Evolutionary conservation across 2,797 vertebrate genomes (phyloP).

Genomic region (Lepilemur ruficaudatus): DNA sequence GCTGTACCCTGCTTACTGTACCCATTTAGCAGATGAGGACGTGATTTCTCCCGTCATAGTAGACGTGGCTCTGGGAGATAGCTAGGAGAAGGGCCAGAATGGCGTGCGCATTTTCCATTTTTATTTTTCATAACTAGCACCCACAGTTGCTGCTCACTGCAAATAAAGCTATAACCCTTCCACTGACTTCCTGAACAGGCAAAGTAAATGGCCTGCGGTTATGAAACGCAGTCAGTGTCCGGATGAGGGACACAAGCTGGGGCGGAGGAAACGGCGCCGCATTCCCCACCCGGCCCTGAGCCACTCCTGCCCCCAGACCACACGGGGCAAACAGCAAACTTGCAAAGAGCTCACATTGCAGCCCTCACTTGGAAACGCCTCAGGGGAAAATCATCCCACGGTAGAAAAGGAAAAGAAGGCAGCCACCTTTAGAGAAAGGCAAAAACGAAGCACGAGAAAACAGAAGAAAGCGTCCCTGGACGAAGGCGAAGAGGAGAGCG

Average conservation of each 20-base stretch:
- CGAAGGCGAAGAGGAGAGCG: background rate
- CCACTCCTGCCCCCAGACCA: background rate
- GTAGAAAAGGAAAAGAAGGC: background rate
- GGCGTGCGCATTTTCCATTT: background rate
- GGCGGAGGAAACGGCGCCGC: rapidly evolving
- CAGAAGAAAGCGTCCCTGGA: background rate
- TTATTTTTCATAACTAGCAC: background rate
- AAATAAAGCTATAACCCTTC: background rate
- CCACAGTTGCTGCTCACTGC: background rate
- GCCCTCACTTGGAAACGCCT: background rate
- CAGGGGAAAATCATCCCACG: background rate
- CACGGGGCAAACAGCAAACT: background rate
- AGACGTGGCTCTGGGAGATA: background rate
- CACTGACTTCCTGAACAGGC: background rate
- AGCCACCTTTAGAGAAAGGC: background rate
- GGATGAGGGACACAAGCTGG: background rate
- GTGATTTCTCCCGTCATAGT: background rate
- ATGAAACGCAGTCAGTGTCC: rapidly evolving
- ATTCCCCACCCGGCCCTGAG: background rate
- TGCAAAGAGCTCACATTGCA: background rate
- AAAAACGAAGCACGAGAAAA: background rate
- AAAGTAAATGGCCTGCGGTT: background rate
- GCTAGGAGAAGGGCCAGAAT: background rate
- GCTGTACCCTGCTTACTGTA: too few relatives aligned
- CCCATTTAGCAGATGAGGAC: background rate